These are phyloP conservation scores for Thalassaphorura encarpata DNA, from an alignment of 1,140 invertebrate genomes.

Conservation along the genomic window DNA sequence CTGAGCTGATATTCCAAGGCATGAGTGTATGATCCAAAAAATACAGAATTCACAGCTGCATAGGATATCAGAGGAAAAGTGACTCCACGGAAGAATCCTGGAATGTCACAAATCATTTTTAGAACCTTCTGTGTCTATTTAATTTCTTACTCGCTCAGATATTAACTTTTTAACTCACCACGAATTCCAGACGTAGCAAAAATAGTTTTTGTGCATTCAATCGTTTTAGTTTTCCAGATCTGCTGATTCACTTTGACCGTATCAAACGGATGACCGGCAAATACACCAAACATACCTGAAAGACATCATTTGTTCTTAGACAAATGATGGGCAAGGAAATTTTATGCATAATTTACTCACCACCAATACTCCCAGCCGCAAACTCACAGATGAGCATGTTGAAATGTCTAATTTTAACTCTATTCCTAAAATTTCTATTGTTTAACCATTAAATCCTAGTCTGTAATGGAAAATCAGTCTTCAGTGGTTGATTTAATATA, in stretches of 20 bases:
- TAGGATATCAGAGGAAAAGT: constrained; percentile 53
- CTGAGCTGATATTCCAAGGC: constrained; percentile 43
- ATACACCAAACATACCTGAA: constrained; percentile 38
- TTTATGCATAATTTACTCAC: too few species aligned
- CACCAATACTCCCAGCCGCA: too few species aligned
- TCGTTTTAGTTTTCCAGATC: constrained; percentile 39
- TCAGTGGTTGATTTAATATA: too few species aligned
- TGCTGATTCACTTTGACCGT: constrained; percentile 60
- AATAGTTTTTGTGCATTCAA: constrained; percentile 22
- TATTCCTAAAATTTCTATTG: too few species aligned
- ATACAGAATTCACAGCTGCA: constrained; percentile 56
- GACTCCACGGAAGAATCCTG: constrained; percentile 61
- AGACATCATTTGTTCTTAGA: too few species aligned
- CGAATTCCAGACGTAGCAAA: background rate
- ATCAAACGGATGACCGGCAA: constrained; percentile 58
- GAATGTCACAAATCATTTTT: constrained; percentile 30
- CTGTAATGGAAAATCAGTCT: too few species aligned
- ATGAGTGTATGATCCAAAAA: constrained; percentile 59
- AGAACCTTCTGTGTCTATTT: background rate
- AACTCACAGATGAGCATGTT: too few species aligned
- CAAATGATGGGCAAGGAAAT: too few species aligned
- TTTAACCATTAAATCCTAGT: too few species aligned
- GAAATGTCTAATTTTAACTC: too few species aligned
- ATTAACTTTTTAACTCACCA: too few species aligned
- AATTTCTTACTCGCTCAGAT: background rate